phyloP scores from a whole-genome alignment of 2,797 vertebrate species.

The Corythornis leucogaster region DNA sequence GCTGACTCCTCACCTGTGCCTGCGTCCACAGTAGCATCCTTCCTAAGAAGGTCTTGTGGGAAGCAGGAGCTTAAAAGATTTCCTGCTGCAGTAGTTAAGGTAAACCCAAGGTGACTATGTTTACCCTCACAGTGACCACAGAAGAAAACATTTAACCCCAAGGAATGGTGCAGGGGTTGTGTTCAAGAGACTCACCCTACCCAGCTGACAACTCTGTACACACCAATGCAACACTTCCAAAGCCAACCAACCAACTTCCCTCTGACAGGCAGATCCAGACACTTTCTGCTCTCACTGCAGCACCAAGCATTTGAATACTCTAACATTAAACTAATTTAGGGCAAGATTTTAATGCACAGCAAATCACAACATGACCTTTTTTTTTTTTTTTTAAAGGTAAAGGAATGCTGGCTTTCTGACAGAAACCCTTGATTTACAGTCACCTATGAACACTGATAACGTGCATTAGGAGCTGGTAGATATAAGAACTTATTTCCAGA shows the following conservation, averaged over 20 bases:
- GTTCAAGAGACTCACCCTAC: background rate
- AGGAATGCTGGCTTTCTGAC: background rate
- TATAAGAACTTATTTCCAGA: background rate
- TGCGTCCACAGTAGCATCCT: background rate
- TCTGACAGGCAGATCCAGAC: background rate
- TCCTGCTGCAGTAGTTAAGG: background rate
- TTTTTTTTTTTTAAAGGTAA: background rate
- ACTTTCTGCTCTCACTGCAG: background rate
- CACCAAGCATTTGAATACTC: background rate
- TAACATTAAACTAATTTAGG: background rate
- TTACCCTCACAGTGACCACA: background rate
- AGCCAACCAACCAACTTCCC: background rate
- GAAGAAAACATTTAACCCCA: background rate
- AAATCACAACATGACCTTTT: background rate
- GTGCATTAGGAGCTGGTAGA: background rate
- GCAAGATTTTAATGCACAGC: background rate
- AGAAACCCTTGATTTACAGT: background rate
- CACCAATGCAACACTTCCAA: too few relatives aligned
- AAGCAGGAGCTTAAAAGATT: background rate
- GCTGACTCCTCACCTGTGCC: background rate
- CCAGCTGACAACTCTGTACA: background rate
- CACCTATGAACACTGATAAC: background rate
- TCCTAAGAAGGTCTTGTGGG: background rate
- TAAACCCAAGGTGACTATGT: background rate
- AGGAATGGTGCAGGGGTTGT: rapidly evolving